These are phyloP conservation scores for Eristalis intricaria DNA, from an alignment of 2,888 invertebrate species.

Conservation along the genomic window DNA sequence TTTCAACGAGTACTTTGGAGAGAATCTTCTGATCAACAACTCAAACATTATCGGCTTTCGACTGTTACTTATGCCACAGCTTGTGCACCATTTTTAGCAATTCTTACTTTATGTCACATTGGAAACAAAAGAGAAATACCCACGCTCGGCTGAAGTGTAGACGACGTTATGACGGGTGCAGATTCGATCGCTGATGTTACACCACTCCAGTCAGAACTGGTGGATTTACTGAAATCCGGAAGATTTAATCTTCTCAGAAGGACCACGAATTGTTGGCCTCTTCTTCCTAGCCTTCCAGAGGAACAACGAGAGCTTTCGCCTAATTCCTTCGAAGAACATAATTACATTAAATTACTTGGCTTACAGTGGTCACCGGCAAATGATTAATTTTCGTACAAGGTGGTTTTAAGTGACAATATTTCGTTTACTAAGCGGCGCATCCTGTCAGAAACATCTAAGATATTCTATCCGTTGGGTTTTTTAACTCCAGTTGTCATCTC, in stretches of 20 bases:
- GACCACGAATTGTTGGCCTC: conserved; percentile 24
- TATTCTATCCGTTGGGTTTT: no score
- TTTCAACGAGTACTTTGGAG: conserved; percentile 64
- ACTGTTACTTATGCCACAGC: conserved; percentile 62
- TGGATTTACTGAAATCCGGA: not conserved
- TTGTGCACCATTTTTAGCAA: conserved; percentile 63
- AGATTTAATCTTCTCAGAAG: conserved; percentile 27
- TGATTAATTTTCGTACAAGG: no score
- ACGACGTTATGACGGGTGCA: conserved; percentile 70
- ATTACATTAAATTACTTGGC: no score
- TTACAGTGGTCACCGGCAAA: no score
- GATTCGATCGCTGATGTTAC: conserved; percentile 33
- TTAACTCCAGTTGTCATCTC: no score
- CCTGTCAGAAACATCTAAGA: not conserved
- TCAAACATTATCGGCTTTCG: no score
- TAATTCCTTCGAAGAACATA: no score
- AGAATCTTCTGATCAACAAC: not conserved
- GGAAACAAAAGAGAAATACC: conserved; percentile 49
- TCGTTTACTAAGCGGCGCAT: conserved; percentile 17
- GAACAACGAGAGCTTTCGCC: no score
- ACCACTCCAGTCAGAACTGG: not conserved
- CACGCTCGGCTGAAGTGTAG: conserved; percentile 60
- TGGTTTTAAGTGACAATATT: not conserved
- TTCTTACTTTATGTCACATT: conserved; percentile 52
- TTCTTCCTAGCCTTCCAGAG: conserved; percentile 24